Conservation (phyloP, 2,113 vertebrate species). For the Elachura formosa region DNA sequence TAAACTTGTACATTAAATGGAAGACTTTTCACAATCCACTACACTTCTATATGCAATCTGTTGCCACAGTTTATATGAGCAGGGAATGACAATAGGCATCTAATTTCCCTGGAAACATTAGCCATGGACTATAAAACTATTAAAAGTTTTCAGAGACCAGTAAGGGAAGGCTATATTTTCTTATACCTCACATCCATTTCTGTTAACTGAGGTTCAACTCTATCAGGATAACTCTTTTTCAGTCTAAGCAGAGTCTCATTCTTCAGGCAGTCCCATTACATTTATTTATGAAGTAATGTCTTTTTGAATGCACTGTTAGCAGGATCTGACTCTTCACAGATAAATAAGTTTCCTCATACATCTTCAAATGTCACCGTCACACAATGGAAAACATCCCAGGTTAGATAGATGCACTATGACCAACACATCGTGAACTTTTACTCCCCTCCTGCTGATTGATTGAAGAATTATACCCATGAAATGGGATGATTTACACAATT, state of each 20-base stretch:
- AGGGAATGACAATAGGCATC: neutral
- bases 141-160: neutral
- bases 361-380: neutral
- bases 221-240: neutral
- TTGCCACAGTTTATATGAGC: neutral
- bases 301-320: neutral
- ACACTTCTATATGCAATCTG: neutral
- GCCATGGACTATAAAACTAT: neutral
- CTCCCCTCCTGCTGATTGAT: neutral
- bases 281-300: neutral
- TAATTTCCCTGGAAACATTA: neutral
- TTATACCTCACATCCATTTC: neutral
- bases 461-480: constrained; percentile 17
- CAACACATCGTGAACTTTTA: neutral
- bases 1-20: neutral
- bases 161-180: neutral
- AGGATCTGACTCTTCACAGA: neutral
- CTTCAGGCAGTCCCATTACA: neutral
- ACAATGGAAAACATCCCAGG: neutral
- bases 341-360: neutral
- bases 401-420: neutral
- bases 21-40: neutral
- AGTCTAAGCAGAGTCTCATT: neutral
- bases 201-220: neutral
- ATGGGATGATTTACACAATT: neutral